These are phyloP conservation scores for Leucoraja erinaceus DNA, from an alignment of 2,113 vertebrate genomes.

Conservation along the genomic window DNA sequence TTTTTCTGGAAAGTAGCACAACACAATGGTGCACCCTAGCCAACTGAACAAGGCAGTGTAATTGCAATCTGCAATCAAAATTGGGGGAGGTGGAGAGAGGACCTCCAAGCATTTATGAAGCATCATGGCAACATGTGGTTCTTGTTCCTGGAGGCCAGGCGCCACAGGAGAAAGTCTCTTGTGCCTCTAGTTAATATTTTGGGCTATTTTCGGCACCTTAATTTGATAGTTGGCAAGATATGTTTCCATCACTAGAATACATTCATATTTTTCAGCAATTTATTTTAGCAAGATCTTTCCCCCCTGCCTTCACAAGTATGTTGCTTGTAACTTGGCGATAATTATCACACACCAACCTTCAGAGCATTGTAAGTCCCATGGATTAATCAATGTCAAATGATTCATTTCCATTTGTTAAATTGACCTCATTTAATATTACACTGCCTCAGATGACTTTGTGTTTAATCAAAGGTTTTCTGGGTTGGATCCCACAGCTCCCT, in stretches of 20 bases:
- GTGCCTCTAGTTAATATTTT: neutral
- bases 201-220: neutral
- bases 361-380: neutral
- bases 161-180: too few relatives aligned
- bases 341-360: neutral
- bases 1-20: too few relatives aligned
- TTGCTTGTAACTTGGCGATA: neutral
- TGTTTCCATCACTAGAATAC: neutral
- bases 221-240: neutral
- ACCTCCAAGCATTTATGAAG: too few relatives aligned
- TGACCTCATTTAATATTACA: neutral
- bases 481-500: neutral
- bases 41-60: too few relatives aligned
- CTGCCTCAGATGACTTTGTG: neutral
- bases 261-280: neutral
- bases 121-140: too few relatives aligned
- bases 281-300: too few relatives aligned
- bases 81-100: too few relatives aligned
- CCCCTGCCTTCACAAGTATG: neutral
- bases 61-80: too few relatives aligned
- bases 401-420: slow-evolving; percentile 30
- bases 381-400: neutral
- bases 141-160: too few relatives aligned
- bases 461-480: neutral
- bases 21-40: too few relatives aligned